A percentile compares a stretch with the other conserved stretches of the same genome.
These are phyloP conservation scores for Arctocebus calabarensis DNA, from an alignment of 2,797 vertebrate species.

Conservation along the genomic window DNA sequence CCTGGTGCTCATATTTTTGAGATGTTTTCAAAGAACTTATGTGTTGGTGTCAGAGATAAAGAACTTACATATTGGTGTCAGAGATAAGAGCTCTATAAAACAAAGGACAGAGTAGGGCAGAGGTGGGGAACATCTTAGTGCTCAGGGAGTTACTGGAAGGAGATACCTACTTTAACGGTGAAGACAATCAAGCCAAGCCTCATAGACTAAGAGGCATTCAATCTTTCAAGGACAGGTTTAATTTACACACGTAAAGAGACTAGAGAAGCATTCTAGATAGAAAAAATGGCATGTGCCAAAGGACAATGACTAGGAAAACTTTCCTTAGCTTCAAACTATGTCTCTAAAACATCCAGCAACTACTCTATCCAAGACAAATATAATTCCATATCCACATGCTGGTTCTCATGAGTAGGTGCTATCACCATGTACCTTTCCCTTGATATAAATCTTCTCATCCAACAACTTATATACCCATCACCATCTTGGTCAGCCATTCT, in stretches of 20 bases:
- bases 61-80: neutral
- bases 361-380: neutral
- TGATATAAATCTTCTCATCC: neutral
- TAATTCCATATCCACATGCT: neutral
- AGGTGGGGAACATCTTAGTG: neutral
- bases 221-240: neutral
- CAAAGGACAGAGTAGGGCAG: neutral
- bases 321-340: neutral
- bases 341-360: neutral
- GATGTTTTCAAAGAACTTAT: neutral
- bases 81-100: neutral
- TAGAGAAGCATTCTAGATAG: neutral
- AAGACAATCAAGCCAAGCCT: neutral
- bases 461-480: neutral
- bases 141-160: neutral
- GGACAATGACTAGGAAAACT: neutral
- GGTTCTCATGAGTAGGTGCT: neutral
- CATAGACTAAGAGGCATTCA: neutral
- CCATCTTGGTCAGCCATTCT: neutral
- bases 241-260: neutral
- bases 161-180: neutral
- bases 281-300: neutral
- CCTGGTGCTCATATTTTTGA: neutral
- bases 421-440: neutral
- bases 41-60: neutral